Percentiles rank a stretch among this genome's conserved stretches.
Evolutionary conservation across 2,113 vertebrate species (phyloP).

Genomic region (Sarotherodon lohbergeri): DNA sequence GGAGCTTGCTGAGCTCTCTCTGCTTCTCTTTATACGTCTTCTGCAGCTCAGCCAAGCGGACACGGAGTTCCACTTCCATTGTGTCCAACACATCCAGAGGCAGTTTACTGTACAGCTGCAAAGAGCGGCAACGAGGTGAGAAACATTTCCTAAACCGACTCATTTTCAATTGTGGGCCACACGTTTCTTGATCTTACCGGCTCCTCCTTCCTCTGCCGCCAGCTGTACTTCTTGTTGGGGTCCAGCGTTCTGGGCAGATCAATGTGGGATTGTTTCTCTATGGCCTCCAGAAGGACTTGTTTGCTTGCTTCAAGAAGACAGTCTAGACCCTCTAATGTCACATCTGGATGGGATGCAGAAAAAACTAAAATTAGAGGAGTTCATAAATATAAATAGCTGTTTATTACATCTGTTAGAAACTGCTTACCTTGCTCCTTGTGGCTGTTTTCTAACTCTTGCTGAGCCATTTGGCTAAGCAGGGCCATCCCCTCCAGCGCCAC

Average conservation of each 20-base stretch:
- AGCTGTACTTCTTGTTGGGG: conserved; percentile 96
- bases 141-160: not conserved
- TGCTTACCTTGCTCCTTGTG: conserved; percentile 41
- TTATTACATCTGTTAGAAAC: not conserved
- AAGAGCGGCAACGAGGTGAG: not conserved
- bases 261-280: conserved; percentile 82
- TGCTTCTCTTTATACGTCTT: conserved; percentile 92
- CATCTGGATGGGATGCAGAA: conserved; percentile 32
- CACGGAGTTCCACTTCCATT: conserved; percentile 89
- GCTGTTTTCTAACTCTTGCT: conserved; percentile 81
- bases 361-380: not conserved
- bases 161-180: not conserved
- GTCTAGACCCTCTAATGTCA: conserved; percentile 79
- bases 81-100: conserved; percentile 87
- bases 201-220: conserved; percentile 94
- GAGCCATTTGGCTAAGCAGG: conserved; percentile 89
- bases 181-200: conserved; percentile 71
- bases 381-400: not conserved
- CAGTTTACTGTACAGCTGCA: conserved; percentile 85
- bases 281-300: conserved; percentile 89
- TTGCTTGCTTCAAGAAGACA: conserved; percentile 87
- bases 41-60: conserved; percentile 91
- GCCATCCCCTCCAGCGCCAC: conserved; percentile 90
- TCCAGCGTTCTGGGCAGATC: conserved; percentile 85
- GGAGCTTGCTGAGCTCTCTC: conserved; percentile 87